phyloP scores from a whole-genome alignment of 2,888 invertebrate species.

The Melanchra persicariae region DNA sequence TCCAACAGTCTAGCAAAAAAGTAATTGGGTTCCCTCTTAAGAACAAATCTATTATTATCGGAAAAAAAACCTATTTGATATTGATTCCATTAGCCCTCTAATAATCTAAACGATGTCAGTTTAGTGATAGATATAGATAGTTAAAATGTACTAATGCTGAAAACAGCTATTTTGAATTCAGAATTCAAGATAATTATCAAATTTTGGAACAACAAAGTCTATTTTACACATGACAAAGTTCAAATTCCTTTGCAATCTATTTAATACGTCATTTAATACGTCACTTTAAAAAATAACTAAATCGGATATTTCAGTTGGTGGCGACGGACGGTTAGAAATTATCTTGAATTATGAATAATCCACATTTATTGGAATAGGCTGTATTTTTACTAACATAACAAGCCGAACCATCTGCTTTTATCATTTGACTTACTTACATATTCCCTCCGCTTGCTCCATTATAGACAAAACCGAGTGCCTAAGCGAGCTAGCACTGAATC shows the following conservation, averaged over 20 bases:
- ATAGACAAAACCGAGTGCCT: not conserved
- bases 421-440: not conserved
- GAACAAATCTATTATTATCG: not conserved
- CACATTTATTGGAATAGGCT: no score
- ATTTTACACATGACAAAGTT: no score
- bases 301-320: no score
- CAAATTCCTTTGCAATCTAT: no score
- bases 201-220: no score
- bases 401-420: not conserved
- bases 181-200: no score
- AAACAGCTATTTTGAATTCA: no score
- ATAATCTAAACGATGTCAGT: not conserved
- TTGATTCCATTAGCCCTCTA: not conserved
- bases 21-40: not conserved
- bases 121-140: no score
- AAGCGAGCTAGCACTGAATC: constrained; percentile 14
- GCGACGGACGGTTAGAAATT: not conserved
- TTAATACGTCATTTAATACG: no score
- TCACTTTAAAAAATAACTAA: no score
- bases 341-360: not conserved
- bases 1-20: not conserved
- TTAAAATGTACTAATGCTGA: no score
- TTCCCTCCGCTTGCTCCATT: not conserved
- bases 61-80: not conserved
- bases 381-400: no score